Base-by-base conservation (phyloP, 2,797 vertebrate species). In the Anableps anableps region DNA sequence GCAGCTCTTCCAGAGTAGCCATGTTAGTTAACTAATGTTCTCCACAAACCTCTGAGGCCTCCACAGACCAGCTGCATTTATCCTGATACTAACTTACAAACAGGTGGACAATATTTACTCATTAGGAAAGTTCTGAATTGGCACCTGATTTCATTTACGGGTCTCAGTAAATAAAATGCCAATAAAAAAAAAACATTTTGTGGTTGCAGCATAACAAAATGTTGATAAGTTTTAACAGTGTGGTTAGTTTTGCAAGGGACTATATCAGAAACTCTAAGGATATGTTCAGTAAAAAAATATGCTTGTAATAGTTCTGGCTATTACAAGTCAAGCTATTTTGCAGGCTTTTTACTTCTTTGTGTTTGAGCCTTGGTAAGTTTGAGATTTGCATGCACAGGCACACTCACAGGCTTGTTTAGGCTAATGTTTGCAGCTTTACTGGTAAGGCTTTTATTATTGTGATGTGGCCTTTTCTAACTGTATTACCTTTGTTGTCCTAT, bases 351-450 rank as follows among this genome's bases (percentile, higher is more conserved):
- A 83, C 75, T 75, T 85, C 79, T 74, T 2, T 4, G 17, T 76
- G 7, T 81, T 73, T 91, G 86, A 85, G 48, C 72, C 34, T 79
- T 84, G n/a, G 68, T 62, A 14, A 47, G 79, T 78, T 55, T 47
- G 75, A 34, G 73, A 84, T 85, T 72, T 66, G 75, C 10, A 47
- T 14, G 45, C 45, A 47, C 10, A 47, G 45, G 14, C 47, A 48
- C 47, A 48, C 47, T 9, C 2, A 17, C 14, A 48, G 0, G 47
- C 5, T 16, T 48, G 47, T 48, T 16, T 34, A 72, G 79, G 60
- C 66, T 70, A 34, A 66, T 86, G 62, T 85, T 82, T 87, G 47
- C 74, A 38, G 21, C 75, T 21, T 80, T 60, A 71, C 29, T 76
- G 51, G 60, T 77, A 50, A 82, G 34, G 5, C 13, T 38, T 26